Evolutionary conservation across 2,888 invertebrate genomes (phyloP), one percentile per base, ranked within the genome.

Genomic region (Eledone cirrhosa): DNA sequence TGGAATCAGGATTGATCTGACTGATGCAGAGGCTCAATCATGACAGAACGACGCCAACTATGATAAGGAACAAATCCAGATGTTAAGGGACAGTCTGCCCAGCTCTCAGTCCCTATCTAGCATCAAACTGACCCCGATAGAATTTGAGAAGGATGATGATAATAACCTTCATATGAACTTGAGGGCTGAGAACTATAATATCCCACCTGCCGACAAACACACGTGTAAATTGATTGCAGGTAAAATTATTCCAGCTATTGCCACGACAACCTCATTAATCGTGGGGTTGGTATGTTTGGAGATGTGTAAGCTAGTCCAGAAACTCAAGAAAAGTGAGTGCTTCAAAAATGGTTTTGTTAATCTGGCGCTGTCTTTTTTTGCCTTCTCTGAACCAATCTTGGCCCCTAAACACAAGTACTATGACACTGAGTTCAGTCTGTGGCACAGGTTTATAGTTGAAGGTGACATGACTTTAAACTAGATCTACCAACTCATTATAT

Each of bases 71-170:
- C 83, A 85, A n/a, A 24, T 89, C 16, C 83, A 86, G 41, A 80
- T 80, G 5, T 48, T 89, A 8, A 84, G 85, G 78, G 84, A 85
- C n/a, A 31, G 78, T n/a, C 81, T 91, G 63, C 89, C 90, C 19
- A 67, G 84, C 2, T 84, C 85, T 19, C 82, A 83, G 0, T 79
- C 78, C 8, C 78, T 89, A 13, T 83, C 87, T 72, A 82, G 78
- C 4, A 59, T 86, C 72, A 84, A 85, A 79, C 78, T 91, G 47
- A 81, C 76, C n/a, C 97, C 98, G 0, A 93, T 98, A 29, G 98
- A 99, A 81, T 99, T 99, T 91, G 99, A 99, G 91, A 99, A 99
- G 90, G 99, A 99, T 89, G 99, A 99, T 91, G 99, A 99, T 90
- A 92, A 93, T 78, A 99, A 99, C 91, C 95, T 97, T 92, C 99